These are phyloP conservation scores for Mythimna albipuncta DNA, from an alignment of 2,888 invertebrate genomes.

Conservation along the genomic window DNA sequence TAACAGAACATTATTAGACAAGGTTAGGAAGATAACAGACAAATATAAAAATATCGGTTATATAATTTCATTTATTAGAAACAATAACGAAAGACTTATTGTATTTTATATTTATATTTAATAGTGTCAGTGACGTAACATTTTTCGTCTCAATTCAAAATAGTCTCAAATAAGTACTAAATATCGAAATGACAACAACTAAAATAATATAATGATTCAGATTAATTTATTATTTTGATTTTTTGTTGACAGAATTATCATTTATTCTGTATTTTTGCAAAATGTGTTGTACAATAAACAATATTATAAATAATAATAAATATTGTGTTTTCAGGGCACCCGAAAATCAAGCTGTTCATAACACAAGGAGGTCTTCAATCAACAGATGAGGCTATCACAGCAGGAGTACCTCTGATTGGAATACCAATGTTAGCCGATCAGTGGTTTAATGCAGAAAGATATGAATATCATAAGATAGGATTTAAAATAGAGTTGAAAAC, in stretches of 20 bases:
- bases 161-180: background rate
- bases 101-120: background rate
- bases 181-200: background rate
- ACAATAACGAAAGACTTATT: background rate
- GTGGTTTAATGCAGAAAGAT: conserved; percentile 75
- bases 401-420: conserved; percentile 78
- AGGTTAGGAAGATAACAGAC: too few relatives aligned
- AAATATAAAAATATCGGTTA: too few relatives aligned
- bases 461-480: conserved; percentile 70
- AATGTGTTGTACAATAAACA: background rate
- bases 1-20: too few relatives aligned
- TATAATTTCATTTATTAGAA: too few relatives aligned
- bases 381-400: conserved; percentile 80
- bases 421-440: conserved; percentile 83
- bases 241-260: too few relatives aligned
- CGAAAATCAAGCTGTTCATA: conserved; percentile 83
- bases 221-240: too few relatives aligned
- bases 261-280: too few relatives aligned
- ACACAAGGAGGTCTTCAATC: conserved; percentile 85
- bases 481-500: conserved; percentile 51
- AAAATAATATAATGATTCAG: too few relatives aligned
- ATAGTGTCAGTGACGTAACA: background rate
- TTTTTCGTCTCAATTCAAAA: background rate
- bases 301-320: background rate
- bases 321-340: conserved; percentile 70